Percentiles rank a stretch among this genome's conserved stretches.
phyloP scores from a whole-genome alignment of 2,113 vertebrate species.

The Bambusicola thoracicus region DNA sequence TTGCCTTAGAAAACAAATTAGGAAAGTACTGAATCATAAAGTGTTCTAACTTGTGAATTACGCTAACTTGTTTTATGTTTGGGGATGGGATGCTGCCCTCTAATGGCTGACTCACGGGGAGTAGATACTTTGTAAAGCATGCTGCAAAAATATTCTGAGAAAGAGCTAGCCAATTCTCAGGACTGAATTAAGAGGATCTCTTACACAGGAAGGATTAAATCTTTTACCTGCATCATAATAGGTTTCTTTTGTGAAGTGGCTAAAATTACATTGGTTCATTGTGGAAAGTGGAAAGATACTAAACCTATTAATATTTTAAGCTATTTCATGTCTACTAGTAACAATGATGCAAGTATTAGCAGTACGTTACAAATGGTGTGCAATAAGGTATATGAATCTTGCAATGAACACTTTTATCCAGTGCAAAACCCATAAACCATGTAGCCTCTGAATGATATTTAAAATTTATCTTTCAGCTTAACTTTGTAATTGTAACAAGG shows the following conservation, averaged over 20 bases:
- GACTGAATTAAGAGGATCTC: not conserved
- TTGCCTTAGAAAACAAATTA: not conserved
- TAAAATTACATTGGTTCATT: not conserved
- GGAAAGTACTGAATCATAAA: rapidly evolving
- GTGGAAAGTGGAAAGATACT: not conserved
- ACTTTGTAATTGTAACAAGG: not conserved
- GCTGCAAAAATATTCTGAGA: rapidly evolving
- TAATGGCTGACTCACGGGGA: not conserved
- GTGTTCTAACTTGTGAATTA: rapidly evolving
- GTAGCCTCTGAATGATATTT: not conserved
- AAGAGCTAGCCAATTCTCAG: not conserved
- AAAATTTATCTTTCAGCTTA: not conserved
- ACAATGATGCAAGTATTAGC: not conserved
- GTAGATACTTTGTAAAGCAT: not conserved
- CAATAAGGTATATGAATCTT: not conserved
- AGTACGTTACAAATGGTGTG: not conserved
- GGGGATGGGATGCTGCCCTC: constrained; percentile 51
- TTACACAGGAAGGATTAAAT: not conserved
- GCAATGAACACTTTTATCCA: not conserved
- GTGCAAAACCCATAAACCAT: not conserved
- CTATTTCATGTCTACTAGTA: not conserved
- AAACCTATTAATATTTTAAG: not conserved
- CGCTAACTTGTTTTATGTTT: rapidly evolving
- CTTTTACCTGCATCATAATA: not conserved
- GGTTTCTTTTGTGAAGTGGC: not conserved